Evolutionary conservation across 2,113 vertebrate genomes (phyloP), one percentile per base, ranked within the genome.

Genomic region (Galemys pyrenaicus): DNA sequence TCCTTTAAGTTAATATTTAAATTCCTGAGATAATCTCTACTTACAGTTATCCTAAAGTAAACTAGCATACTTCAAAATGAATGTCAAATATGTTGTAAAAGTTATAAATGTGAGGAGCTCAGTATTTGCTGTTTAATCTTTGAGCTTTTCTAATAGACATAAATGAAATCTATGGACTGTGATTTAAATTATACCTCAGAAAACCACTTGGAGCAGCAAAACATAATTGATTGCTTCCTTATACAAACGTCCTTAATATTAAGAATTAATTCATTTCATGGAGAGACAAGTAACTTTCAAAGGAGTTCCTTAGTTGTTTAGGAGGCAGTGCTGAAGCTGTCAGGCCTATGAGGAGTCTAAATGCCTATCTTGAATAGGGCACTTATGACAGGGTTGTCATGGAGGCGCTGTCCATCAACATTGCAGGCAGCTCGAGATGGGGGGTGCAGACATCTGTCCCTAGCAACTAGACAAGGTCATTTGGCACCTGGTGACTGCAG

Each of bases 31-130:
- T 60, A 56, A n/a, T 67, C 51, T 75, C 46, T 39, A 58, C 67
- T 90, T 60, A 92, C 9, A 51, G 9, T 87, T 70, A 95, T 68
- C 67, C 39, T 83, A 88, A 88, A 87, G 46, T 83, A 96, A 88
- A 49, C 70, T 41, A 65, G 44, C 32, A 62, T 26, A 30, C 41
- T 85, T 78, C 20, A 12, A 88, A 93, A 91, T 68, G 16, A 91
- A 80, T 77, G 32, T 67, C 68, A 49, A 74, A 68, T 70, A 81
- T 68, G 24, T 30, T 84, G 54, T 44, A 65, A 89, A 82, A 91
- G 41, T 89, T 95, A 88, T 58, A 73, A 85, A 78, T 81, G 15
- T 58, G 9, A 87, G 41, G n/a, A 80, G n/a, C 3, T 58, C 30
- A 78, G 35, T 91, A 49, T 81, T 94, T 86, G 44, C 73, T 83